A percentile compares a stretch with the other conserved stretches of the same genome.
Conservation (phyloP, 2,113 vertebrate genomes). For the Suricata suricatta region DNA sequence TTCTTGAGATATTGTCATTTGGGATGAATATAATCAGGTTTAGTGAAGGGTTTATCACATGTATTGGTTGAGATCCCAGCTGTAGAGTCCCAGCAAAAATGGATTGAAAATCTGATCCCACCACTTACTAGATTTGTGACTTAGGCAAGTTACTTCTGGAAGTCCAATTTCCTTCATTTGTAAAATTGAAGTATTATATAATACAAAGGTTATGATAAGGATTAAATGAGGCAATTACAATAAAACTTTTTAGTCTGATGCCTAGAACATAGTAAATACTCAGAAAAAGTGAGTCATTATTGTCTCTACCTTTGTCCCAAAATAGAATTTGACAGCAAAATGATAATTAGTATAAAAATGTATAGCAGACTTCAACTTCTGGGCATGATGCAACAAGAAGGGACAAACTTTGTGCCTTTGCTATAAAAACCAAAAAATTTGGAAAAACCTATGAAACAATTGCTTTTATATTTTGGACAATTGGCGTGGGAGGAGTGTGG, state of each 20-base stretch:
- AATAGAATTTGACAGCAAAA: slow-evolving; percentile 7
- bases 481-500: background rate
- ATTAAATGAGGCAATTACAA: background rate
- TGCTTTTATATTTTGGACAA: background rate
- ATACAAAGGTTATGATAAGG: background rate
- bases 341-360: background rate
- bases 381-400: background rate
- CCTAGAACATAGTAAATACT: background rate
- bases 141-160: background rate
- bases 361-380: background rate
- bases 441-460: background rate
- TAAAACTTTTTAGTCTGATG: background rate
- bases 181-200: background rate
- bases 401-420: background rate
- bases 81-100: background rate
- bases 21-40: background rate
- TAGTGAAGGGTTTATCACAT: background rate
- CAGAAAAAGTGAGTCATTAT: background rate
- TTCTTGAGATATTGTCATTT: background rate
- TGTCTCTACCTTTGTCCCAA: background rate
- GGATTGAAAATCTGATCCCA: background rate
- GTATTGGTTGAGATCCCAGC: background rate
- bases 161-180: background rate
- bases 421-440: background rate
- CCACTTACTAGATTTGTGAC: background rate